Base-by-base conservation (phyloP, 2,888 invertebrate genomes). In the Metallyticus violacea region DNA sequence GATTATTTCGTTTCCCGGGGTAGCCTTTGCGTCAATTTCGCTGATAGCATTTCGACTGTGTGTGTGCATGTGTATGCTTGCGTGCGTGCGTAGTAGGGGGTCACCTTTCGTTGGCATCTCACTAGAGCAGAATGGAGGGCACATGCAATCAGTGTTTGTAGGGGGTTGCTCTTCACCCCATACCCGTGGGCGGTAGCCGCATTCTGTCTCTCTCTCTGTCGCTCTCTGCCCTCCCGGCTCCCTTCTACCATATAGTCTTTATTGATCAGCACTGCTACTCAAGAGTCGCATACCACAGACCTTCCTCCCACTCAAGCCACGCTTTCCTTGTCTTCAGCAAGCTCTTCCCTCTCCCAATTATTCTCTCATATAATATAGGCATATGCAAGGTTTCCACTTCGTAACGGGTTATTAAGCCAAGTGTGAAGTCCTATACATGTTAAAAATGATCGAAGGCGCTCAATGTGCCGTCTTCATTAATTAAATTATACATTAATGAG, bases 241-340 rank as follows among this genome's bases (percentile, higher is more conserved):
- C 15, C 40, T 15, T 62, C 40, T 22, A 62, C 15, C 40, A 9
- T 28, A 76, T 27, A 83, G 83, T 83, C 83, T 77, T 28, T 83
- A 83, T 83, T 83, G 83, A 83, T 83, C 83, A 83, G 77, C 29
- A n/a, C 77, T 83, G 29, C 29, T 77, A 83, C 83, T 83, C 77
- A 77, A 83, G 83, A 83, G 83, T 83, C 77, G 83, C 77, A 62
- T 62, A 15, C 40, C 40, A 40, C 40, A 7, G 9, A 30, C 40
- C 40, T 7, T 9, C 40, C 40, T 40, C 40, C 40, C 40, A 7
- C 30, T 7, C 2, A n/a, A n/a, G 1, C 30, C 30, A 2, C 5
- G 4, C 30, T 6, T 6, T 5, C 7, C 40, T 9, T 40, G 40
- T 40, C 40, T 40, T 40, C 40, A 2, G 40, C 40, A 9, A 7